Percentiles rank a stretch among this genome's conserved stretches.
phyloP scores from a whole-genome alignment of 2,797 vertebrate genomes.

The Eleutherodactylus coqui region DNA sequence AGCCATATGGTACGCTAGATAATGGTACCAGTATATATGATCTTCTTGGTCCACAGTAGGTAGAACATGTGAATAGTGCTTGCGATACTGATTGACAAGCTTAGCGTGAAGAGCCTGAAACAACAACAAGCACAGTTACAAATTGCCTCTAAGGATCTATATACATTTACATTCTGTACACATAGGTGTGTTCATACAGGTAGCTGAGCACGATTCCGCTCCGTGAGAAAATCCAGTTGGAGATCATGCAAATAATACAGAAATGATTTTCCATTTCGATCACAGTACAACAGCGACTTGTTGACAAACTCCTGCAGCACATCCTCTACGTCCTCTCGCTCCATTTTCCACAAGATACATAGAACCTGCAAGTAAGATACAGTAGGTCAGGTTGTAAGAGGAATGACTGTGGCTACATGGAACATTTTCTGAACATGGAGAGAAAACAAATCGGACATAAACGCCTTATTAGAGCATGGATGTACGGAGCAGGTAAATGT shows the following conservation, averaged over 20 bases:
- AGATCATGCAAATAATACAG: slow-evolving; percentile 96
- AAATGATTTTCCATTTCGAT: slow-evolving; percentile 86
- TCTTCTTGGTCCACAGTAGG: slow-evolving; percentile 83
- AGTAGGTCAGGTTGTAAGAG: not conserved
- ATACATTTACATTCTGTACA: not conserved
- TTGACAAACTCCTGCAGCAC: slow-evolving; percentile 94
- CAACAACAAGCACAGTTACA: not conserved
- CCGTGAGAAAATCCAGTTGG: slow-evolving; percentile 94
- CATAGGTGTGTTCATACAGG: slow-evolving; percentile 74
- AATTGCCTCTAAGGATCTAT: not conserved
- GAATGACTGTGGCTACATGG: not conserved
- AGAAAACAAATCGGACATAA: not conserved
- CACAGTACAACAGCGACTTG: slow-evolving; percentile 92
- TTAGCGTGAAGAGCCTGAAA: slow-evolving; percentile 88
- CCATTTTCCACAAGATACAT: slow-evolving; percentile 91
- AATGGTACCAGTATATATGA: slow-evolving; percentile 92
- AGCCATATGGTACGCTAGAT: slow-evolving; percentile 92
- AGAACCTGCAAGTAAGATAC: slow-evolving; percentile 80
- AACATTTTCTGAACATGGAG: too few relatives aligned
- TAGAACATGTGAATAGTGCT: slow-evolving; percentile 73
- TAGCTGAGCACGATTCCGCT: slow-evolving; percentile 87
- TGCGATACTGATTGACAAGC: slow-evolving; percentile 87
- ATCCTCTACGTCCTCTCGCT: slow-evolving; percentile 94
- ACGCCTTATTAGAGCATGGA: not conserved
- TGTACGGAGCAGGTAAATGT: not conserved